Percentiles rank a stretch among this genome's conserved stretches.
Conservation (phyloP, 2,888 invertebrate species). For the Lordiphosa andalusiaca region DNA sequence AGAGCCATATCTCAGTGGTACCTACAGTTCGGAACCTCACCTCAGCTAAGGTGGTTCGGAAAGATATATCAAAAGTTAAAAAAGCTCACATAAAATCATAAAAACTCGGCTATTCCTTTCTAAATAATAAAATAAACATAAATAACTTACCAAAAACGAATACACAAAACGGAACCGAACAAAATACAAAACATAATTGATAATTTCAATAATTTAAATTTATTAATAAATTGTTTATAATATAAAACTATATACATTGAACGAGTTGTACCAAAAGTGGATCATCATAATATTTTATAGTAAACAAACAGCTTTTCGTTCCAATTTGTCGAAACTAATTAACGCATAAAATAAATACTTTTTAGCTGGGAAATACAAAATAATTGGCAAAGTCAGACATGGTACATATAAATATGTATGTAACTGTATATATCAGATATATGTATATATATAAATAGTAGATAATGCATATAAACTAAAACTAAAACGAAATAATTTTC, state of each 20-base stretch:
- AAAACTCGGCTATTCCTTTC: no score
- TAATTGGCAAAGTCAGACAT: slow-evolving; percentile 66
- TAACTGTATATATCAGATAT: not conserved
- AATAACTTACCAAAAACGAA: slow-evolving; percentile 49
- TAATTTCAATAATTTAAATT: slow-evolving; percentile 62
- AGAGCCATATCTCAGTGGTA: no score
- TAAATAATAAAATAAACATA: no score
- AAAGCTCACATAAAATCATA: no score
- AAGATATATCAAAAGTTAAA: no score
- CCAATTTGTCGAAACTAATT: no score
- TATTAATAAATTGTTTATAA: slow-evolving; percentile 52
- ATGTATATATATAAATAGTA: slow-evolving; percentile 25
- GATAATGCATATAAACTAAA: slow-evolving; percentile 16
- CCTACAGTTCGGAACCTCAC: no score
- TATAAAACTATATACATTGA: slow-evolving; percentile 60
- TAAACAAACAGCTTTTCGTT: not conserved
- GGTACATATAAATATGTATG: slow-evolving; percentile 19
- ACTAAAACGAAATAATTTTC: slow-evolving; percentile 4
- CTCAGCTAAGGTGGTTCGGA: no score
- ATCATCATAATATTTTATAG: slow-evolving; percentile 16
- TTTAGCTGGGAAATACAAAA: slow-evolving; percentile 27
- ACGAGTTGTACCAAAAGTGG: slow-evolving; percentile 56
- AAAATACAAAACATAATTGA: slow-evolving; percentile 13
- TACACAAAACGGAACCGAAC: slow-evolving; percentile 6
- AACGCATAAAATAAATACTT: slow-evolving; percentile 30